Conservation (phyloP, 2,888 invertebrate genomes). For the Lasioglossum pauxillum region DNA sequence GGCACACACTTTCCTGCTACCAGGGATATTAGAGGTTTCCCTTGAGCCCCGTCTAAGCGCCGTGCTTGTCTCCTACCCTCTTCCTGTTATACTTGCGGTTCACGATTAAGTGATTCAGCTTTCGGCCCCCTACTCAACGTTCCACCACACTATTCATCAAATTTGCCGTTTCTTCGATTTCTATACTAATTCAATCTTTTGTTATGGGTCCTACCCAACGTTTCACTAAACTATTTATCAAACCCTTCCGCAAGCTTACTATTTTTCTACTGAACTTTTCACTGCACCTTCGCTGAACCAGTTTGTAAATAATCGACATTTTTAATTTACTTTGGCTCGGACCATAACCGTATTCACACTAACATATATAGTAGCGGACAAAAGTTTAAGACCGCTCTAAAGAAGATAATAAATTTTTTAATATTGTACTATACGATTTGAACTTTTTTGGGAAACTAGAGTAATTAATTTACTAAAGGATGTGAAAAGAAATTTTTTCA, state of each 20-base stretch:
- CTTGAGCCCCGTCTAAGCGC: neutral
- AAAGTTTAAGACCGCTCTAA: no score
- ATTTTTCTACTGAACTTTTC: neutral
- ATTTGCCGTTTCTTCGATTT: neutral
- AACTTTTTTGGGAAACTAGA: no score
- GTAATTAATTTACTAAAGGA: no score
- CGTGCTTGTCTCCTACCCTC: conserved; percentile 15
- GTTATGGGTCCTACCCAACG: neutral
- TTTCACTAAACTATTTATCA: neutral
- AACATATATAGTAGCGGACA: no score
- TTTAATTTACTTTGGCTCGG: no score
- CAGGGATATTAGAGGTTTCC: conserved; percentile 40
- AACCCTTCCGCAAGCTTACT: neutral
- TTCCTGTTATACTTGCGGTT: conserved; percentile 1
- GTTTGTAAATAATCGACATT: no score
- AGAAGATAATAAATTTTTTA: no score
- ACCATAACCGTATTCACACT: no score
- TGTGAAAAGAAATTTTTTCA: no score
- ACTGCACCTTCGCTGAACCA: no score
- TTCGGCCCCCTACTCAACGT: neutral
- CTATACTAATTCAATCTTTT: neutral
- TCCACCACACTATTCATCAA: neutral
- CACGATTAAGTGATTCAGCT: neutral
- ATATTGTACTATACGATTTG: no score
- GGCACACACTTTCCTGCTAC: conserved; percentile 40